phyloP scores from a whole-genome alignment of 1,140 invertebrate genomes.

The Cydia pomonella region DNA sequence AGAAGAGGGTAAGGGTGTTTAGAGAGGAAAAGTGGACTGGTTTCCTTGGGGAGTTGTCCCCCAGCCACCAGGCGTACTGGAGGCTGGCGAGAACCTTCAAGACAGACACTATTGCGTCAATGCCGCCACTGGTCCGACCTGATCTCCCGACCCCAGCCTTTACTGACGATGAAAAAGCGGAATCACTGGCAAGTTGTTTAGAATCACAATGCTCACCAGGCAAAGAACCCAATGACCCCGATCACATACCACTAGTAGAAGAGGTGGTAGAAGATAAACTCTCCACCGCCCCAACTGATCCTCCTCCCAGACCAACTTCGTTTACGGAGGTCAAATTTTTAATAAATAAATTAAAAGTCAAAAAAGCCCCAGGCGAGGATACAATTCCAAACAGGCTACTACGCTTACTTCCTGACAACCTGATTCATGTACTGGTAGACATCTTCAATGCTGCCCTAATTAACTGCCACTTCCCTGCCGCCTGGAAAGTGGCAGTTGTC shows the following conservation, averaged over 20 bases:
- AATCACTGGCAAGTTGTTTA: background rate
- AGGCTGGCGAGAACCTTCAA: background rate
- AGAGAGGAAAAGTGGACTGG: background rate
- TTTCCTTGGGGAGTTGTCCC: background rate
- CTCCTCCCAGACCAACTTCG: background rate
- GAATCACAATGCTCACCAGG: background rate
- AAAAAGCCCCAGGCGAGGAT: background rate
- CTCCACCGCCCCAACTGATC: background rate
- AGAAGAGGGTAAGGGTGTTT: background rate
- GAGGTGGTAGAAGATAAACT: background rate
- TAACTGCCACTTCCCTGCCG: background rate
- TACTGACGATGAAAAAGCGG: constrained; percentile 29
- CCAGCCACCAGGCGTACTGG: background rate
- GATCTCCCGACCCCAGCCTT: constrained; percentile 5
- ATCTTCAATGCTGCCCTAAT: background rate
- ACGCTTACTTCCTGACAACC: background rate
- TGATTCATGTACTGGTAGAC: background rate
- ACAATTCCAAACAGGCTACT: background rate
- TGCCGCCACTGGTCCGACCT: background rate
- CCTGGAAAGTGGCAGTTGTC: constrained; percentile 25
- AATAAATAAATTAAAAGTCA: background rate
- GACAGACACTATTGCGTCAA: background rate
- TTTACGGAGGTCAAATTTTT: background rate
- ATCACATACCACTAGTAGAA: background rate
- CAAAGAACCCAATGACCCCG: background rate